These are phyloP conservation scores for Lordiphosa fenestrarum DNA, from an alignment of 2,888 invertebrate genomes.

Conservation along the genomic window DNA sequence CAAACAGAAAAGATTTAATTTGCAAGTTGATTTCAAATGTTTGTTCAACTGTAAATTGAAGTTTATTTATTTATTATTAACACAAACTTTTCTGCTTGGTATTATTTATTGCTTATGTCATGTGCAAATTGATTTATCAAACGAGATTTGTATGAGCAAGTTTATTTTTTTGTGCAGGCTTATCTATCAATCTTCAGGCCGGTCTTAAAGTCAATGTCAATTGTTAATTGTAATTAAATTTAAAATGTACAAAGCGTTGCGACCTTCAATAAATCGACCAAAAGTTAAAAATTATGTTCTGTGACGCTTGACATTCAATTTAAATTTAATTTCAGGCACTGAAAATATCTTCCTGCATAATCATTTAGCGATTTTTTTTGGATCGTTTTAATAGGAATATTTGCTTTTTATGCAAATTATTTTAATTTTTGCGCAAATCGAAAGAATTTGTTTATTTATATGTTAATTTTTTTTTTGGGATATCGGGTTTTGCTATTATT, in stretches of 20 bases:
- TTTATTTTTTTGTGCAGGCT: slow-evolving; percentile 12
- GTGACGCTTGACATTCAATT: slow-evolving; percentile 16
- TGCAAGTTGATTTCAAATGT: slow-evolving; percentile 20
- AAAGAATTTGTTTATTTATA: slow-evolving; percentile 44
- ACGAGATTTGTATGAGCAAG: slow-evolving; percentile 21
- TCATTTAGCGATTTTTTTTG: slow-evolving; percentile 12
- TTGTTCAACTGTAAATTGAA: slow-evolving; percentile 28
- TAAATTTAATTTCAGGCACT: slow-evolving; percentile 4
- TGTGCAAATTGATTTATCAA: slow-evolving; percentile 14
- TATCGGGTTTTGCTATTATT: slow-evolving; percentile 19
- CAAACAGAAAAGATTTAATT: slow-evolving; percentile 30
- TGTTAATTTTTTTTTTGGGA: slow-evolving; percentile 13
- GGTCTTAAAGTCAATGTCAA: slow-evolving; percentile 32
- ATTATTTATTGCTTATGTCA: slow-evolving; percentile 2
- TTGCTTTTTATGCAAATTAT: slow-evolving; percentile 26
- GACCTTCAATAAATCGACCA: slow-evolving; percentile 12
- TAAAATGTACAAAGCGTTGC: slow-evolving; percentile 1
- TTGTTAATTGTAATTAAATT: slow-evolving; percentile 7
- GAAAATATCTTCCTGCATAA: slow-evolving; percentile 44
- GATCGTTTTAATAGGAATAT: slow-evolving; percentile 8
- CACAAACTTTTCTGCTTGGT: slow-evolving; percentile 29
- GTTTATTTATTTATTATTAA: slow-evolving; percentile 32
- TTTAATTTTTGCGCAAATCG: slow-evolving; percentile 26
- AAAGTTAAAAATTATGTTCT: not conserved
- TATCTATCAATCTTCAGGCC: not conserved